Evolutionary conservation across 2,113 vertebrate species (phyloP), one percentile per base, ranked within the genome.

Genomic region (Gallinago jamesoni): DNA sequence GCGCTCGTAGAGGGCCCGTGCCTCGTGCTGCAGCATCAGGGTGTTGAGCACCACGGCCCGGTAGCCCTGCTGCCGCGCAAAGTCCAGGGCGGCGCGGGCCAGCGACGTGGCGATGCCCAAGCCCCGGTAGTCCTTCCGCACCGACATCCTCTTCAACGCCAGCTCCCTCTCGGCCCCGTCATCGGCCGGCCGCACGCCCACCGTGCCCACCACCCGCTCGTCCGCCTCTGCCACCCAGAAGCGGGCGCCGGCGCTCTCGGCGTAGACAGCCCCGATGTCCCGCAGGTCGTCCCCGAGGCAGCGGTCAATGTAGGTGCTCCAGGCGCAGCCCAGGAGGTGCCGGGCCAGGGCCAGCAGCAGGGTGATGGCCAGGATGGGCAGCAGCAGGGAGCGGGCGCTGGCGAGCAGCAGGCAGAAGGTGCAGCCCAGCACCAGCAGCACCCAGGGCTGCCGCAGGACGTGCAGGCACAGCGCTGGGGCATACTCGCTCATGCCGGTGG

Each of bases 221-320:
- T 96, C 93, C 1, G 48, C 87, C 72, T 98, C 98, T 0, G 95
- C 97, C 62, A 98, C 97, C 97, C 98, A 98, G 77, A 98, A 98
- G 7, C 92, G 70, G 14, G 92, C 95, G 1, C 86, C 94, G 28
- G 63, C 64, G 25, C 43, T 18, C 5, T 80, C 37, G 62, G 97
- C 92, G 79, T 98, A 98, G 6, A 95, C 81, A 5, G 83, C 69
- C 5, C 47, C 30, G 55, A 98, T 98, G 89, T 98, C 98, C 66
- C 67, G 59, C 62, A 98, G 97, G 91, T 98, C 97, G 17, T 94
- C 94, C 5, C 56, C 80, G 27, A 98, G 91, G 66, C 98, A 97
- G 39, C 89, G 96, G 11, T 95, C 91, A 14, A 98, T 96, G 43
- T 97, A 97, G 37, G 74, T 1, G 23, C 88, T 57, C 94, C 97